phyloP scores from a whole-genome alignment of 1,140 invertebrate species.

The Brachionus koreanus region DNA sequence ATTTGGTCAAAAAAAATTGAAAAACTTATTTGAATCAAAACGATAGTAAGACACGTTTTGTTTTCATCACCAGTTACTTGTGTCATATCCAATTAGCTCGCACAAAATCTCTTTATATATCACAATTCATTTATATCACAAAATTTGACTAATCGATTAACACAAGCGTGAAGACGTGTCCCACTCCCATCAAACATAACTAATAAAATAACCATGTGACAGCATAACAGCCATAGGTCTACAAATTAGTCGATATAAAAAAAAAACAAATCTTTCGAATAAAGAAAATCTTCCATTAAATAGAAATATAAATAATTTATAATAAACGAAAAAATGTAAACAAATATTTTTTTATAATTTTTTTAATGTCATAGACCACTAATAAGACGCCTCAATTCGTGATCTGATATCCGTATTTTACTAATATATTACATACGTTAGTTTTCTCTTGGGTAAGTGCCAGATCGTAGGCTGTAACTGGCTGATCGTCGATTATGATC shows the following conservation, averaged over 20 bases:
- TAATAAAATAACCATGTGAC: not conserved
- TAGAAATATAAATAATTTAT: conserved; percentile 12
- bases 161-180: not conserved
- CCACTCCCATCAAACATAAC: not conserved
- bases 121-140: conserved; percentile 2
- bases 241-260: not conserved
- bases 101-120: conserved; percentile 1
- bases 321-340: not conserved
- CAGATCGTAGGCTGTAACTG: conserved; percentile 41
- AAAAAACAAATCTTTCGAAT: not conserved
- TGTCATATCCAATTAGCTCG: not conserved
- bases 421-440: conserved; percentile 42
- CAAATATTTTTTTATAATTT: not conserved
- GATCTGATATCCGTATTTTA: conserved; percentile 38
- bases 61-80: not conserved
- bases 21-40: conserved; percentile 20
- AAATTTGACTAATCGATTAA: not conserved
- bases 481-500: conserved; percentile 37
- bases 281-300: conserved; percentile 21
- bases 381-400: not conserved
- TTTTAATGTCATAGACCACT: not conserved
- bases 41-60: not conserved
- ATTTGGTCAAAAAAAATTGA: not conserved
- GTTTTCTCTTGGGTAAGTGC: conserved; percentile 30
- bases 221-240: not conserved